Evolutionary conservation across 2,888 invertebrate genomes (phyloP), one percentile per base, ranked within the genome.

Genomic region (Tethea ocularis): DNA sequence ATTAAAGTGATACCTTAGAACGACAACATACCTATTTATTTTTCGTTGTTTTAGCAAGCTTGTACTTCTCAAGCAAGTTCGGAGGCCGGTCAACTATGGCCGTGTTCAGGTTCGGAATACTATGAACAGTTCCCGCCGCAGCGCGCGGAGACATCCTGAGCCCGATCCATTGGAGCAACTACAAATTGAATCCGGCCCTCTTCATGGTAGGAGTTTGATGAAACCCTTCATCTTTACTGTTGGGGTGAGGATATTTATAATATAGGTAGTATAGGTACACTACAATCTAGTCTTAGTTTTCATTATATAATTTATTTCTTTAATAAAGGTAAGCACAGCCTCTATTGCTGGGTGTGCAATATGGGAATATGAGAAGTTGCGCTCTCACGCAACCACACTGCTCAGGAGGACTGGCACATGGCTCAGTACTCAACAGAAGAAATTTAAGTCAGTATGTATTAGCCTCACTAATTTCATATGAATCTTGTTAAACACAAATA

Each of bases 321-420:
- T 6, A 4, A 46, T 74, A 52, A 71, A 96, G 96, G 95, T 97
- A 70, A 94, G 95, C 76, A 88, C 96, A 53, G 94, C 95, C 20
- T 96, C 96, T 79, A 94, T 97, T 78, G 93, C 94, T 26, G 96
- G 96, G 20, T 96, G 97, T 71, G 94, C 97, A 20, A 95, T 98
- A 67, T 97, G 97, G 96, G 97, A 98, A 86, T 98, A 98, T 93
- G 98, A 98, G 88, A 84, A 78, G 60, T 66, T 93, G 76, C 86
- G 95, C 58, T 71, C 89, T n/a, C 94, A 95, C 83, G 94, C 95
- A n/a, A 76, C 88, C 53, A 83, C 80, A 29, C 87, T 94, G 80
- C 80, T 95, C 53, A 92, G 87, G 74, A 91, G 86, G 77, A 93
- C 95, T 20, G 80, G 92, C 36, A 83, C 84, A 59, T 95, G 94